These are phyloP conservation scores for Ailurus styani DNA, from an alignment of 2,113 vertebrate species.

Conservation along the genomic window DNA sequence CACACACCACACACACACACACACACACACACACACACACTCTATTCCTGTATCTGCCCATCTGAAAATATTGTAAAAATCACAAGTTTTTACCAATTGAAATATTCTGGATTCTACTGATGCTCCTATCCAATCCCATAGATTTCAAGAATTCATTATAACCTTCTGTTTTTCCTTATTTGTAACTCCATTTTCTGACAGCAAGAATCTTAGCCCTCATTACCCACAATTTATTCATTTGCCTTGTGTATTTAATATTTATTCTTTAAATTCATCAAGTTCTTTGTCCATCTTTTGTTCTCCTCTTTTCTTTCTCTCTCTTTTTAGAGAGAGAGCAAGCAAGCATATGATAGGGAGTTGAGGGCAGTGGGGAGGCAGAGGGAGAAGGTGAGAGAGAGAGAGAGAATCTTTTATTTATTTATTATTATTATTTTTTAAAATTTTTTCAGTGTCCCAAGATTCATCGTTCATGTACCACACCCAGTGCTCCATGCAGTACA, in stretches of 20 bases:
- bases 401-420: no score
- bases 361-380: neutral
- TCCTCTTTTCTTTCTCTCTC: neutral
- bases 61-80: neutral
- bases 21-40: neutral
- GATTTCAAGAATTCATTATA: neutral
- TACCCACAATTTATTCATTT: neutral
- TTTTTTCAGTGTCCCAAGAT: no score
- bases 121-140: neutral
- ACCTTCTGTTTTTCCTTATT: neutral
- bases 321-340: neutral
- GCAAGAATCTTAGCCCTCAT: neutral
- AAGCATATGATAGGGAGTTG: neutral
- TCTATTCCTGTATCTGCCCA: neutral
- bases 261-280: neutral
- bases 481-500: no score
- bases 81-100: neutral
- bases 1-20: neutral
- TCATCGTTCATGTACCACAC: no score
- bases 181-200: neutral
- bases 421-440: no score
- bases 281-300: neutral
- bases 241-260: neutral
- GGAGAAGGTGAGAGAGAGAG: neutral
- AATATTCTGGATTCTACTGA: neutral